Base-by-base conservation (phyloP, 2,113 vertebrate species). In the Hippocampus barbouri region DNA sequence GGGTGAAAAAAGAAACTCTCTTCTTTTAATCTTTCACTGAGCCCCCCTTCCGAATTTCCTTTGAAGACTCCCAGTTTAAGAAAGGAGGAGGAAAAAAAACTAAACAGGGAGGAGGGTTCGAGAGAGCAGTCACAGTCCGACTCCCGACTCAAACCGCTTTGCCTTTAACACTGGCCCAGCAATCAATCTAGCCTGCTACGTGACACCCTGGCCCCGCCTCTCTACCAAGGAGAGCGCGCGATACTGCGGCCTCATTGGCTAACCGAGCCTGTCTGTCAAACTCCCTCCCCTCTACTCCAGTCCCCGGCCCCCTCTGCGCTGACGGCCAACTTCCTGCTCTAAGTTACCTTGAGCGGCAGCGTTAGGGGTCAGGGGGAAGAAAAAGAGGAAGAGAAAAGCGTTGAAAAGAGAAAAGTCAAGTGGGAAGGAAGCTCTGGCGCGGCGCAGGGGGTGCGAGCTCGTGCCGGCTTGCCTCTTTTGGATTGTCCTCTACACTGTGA, bases 341-440 rank as follows among this genome's bases (percentile, higher is more conserved):
- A 94, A 98, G 96, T 98, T 98, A 98, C 96, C 96, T 98, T 98
- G 96, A 98, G 96, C 94, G 93, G 94, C 94, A 95, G 93, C 59
- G 93, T 94, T 95, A 97, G 95, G 96, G 96, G 96, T 97, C 96
- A 97, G 94, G 90, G 89, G 88, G 90, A 86, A 88, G 83, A 91
- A 91, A 66, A 92, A 84, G 86, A 84, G 86, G 81, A 89, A 86
- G 87, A 83, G 76, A 73, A 86, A 78, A 54, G 76, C 68, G 67
- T 57, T 66, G 68, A 82, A 88, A 90, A 85, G 78, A 88, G 73
- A 67, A 78, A 47, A 83, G 40, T 87, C 16, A 86, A 90, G 83
- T 90, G 90, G 59, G 68, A 6, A 49, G 57, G 85, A 90, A 84
- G 84, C 72, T 73, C 62, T 67, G 40, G 16, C 4, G 51, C 43